Evolutionary conservation across 2,113 vertebrate species (phyloP), one percentile per base, ranked within the genome.

Genomic region (Lutjanus erythropterus): DNA sequence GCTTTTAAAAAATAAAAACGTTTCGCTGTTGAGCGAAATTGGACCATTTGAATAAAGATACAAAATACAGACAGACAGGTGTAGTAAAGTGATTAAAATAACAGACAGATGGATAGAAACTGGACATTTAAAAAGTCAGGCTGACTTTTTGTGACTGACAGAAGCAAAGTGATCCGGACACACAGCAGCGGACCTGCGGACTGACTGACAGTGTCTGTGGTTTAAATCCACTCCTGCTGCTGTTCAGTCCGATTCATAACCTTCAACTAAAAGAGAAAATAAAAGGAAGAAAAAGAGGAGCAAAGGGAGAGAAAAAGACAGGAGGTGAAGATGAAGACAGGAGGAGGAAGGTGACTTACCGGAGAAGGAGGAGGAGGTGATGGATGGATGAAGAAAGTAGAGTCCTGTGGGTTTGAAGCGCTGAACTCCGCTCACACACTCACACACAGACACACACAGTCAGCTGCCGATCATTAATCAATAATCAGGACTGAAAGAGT

Each of bases 321-420:
- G 39, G 19, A n/a, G 27, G 65, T 1, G 46, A 47, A 21, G 39
- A 59, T 1, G 15, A 62, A 2, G 56, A 65, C 47, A 46, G 7
- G 56, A 71, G 39, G 69, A 75, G 53, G 64, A 86, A 79, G 83
- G 71, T 75, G 85, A 83, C 87, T 90, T 84, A 92, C 90, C 89
- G 67, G 71, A 80, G 75, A 60, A 78, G 46, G 52, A 25, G 67
- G 14, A 59, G 59, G 52, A 62, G 77, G 42, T 53, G 79, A 66
- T 61, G 75, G 78, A 88, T 71, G 72, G 78, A 84, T 80, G 76
- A 60, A 82, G 81, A 90, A 88, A 91, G 86, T 90, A 23, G 71
- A 87, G 75, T 89, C 86, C 84, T 50, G 76, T 25, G 52, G 60
- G 60, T 77, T 35, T 27, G 25, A 74, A 25, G 87, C 83, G 62